These are phyloP conservation scores for Danaus melanippus DNA, from an alignment of 1,140 invertebrate species.

Conservation along the genomic window DNA sequence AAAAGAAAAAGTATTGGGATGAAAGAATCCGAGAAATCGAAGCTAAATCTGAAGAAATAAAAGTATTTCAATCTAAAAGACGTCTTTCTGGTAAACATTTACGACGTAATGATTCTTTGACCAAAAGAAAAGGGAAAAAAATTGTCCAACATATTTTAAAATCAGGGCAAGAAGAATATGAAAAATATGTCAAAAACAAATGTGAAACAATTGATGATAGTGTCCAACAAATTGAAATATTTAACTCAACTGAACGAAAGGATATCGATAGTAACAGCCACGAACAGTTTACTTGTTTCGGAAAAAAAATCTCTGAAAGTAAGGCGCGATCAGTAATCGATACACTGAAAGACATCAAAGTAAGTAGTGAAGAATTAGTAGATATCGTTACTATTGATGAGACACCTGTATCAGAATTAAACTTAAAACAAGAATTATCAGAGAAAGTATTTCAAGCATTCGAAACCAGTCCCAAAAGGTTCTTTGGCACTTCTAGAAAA, in stretches of 20 bases:
- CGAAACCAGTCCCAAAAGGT: slow-evolving; percentile 65
- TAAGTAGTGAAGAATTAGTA: slow-evolving; percentile 9
- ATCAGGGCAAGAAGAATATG: slow-evolving; percentile 29
- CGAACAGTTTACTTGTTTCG: slow-evolving; percentile 10
- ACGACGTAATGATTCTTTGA: slow-evolving; percentile 61
- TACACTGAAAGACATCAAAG: slow-evolving; percentile 10
- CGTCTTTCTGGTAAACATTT: slow-evolving; percentile 45
- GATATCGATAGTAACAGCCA: slow-evolving; percentile 3
- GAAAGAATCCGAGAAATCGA: slow-evolving; percentile 63
- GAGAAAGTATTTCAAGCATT: slow-evolving; percentile 66
- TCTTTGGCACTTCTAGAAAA: slow-evolving; percentile 60
- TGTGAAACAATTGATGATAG: slow-evolving; percentile 9
- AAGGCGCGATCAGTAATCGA: slow-evolving; percentile 11
- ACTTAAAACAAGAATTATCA: slow-evolving; percentile 52
- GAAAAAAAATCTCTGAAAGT: slow-evolving; percentile 13
- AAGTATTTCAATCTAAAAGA: slow-evolving; percentile 42
- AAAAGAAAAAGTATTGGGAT: slow-evolving; percentile 71
- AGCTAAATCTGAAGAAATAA: slow-evolving; percentile 52
- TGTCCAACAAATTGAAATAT: slow-evolving; percentile 9
- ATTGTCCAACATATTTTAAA: slow-evolving; percentile 57
- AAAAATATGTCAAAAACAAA: slow-evolving; percentile 9
- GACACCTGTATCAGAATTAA: slow-evolving; percentile 19
- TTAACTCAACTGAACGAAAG: slow-evolving; percentile 2
- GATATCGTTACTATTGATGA: slow-evolving; percentile 7
- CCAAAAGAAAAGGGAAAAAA: slow-evolving; percentile 61